Percentiles rank a stretch among this genome's conserved stretches.
These are phyloP conservation scores for Corydoras maculifer DNA, from an alignment of 2,113 vertebrate species.

Conservation along the genomic window DNA sequence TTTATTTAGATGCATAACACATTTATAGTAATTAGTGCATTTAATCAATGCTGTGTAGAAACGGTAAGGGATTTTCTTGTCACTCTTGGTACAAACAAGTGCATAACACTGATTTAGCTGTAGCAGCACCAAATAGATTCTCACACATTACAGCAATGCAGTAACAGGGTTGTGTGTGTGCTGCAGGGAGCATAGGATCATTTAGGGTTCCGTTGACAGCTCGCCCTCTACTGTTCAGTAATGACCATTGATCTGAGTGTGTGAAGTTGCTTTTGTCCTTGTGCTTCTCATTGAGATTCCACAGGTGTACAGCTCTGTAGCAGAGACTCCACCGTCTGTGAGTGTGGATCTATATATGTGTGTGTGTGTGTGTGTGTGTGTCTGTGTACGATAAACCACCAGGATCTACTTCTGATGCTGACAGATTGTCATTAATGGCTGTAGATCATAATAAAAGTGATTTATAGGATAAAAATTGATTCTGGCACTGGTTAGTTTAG, in stretches of 20 bases:
- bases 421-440: neutral
- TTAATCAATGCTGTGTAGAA: too few species aligned
- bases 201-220: slow-evolving; percentile 10
- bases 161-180: neutral
- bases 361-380: neutral
- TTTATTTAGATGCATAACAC: too few species aligned
- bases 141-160: neutral
- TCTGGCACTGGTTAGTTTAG: neutral
- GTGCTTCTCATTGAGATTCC: slow-evolving; percentile 27
- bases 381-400: neutral
- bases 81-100: neutral
- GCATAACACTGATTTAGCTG: neutral
- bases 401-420: neutral
- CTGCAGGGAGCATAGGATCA: neutral
- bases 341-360: slow-evolving; percentile 11
- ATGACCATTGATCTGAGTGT: slow-evolving; percentile 11
- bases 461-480: slow-evolving; percentile 7
- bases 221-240: slow-evolving; percentile 29
- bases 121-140: too few species aligned
- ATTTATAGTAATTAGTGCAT: too few species aligned
- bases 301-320: slow-evolving; percentile 24
- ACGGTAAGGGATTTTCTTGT: too few species aligned
- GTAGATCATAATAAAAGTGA: neutral
- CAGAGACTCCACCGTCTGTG: neutral
- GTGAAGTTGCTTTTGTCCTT: slow-evolving; percentile 9